Conservation (phyloP, 2,888 invertebrate species). For the Oconnorella tubifera region DNA sequence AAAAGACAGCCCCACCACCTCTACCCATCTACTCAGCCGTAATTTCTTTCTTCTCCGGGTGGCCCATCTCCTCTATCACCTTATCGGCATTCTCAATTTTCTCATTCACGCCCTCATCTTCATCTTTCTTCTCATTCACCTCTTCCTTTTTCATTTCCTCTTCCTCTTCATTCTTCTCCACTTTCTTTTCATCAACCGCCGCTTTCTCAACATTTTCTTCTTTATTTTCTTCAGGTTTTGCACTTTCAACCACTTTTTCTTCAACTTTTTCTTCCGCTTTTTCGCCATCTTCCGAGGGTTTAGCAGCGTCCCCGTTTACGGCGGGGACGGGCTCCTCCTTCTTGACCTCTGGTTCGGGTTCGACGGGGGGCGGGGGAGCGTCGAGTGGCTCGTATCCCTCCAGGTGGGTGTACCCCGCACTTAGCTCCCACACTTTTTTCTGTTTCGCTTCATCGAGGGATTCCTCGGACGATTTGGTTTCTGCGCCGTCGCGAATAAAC, state of each 20-base stretch:
- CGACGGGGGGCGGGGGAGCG: conserved; percentile 37
- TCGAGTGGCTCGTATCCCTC: conserved; percentile 45
- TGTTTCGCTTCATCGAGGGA: conserved; percentile 42
- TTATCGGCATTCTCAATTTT: conserved; percentile 21
- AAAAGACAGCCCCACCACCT: no score
- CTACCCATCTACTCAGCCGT: background rate
- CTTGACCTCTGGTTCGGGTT: conserved; percentile 24
- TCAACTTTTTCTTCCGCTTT: conserved; percentile 24
- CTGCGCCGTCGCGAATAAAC: conserved; percentile 40
- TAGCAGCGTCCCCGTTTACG: conserved; percentile 14
- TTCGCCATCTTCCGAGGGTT: conserved; percentile 25
- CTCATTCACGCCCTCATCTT: conserved; percentile 21
- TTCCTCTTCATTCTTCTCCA: conserved; percentile 22
- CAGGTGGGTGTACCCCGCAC: conserved; percentile 42
- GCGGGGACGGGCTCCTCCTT: conserved; percentile 22
- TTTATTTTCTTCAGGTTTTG: conserved; percentile 8
- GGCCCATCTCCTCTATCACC: conserved; percentile 18
- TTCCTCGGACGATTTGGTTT: conserved; percentile 42
- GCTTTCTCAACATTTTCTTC: conserved; percentile 17
- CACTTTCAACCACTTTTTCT: conserved; percentile 9
- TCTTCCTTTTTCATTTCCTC: conserved; percentile 18
- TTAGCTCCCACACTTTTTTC: conserved; percentile 44
- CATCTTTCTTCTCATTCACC: conserved; percentile 17
- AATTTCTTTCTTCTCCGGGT: conserved; percentile 15
- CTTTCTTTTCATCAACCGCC: conserved; percentile 22